phyloP scores from a whole-genome alignment of 2,113 vertebrate species.

The Alligator sinensis region DNA sequence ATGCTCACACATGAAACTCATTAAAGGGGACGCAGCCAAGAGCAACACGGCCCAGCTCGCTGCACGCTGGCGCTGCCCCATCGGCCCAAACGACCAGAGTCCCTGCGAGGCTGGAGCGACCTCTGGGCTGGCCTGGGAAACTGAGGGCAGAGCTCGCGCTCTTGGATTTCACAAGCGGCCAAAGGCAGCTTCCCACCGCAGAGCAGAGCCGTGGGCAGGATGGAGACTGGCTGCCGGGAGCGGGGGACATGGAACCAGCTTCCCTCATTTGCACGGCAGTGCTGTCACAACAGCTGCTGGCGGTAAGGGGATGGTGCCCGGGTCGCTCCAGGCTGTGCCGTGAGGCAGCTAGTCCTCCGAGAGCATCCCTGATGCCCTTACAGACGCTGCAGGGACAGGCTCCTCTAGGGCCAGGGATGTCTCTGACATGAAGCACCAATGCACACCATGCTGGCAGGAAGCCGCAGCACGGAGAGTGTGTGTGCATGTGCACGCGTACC shows the following conservation, averaged over 20 bases:
- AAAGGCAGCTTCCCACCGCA: background rate
- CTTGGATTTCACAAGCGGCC: background rate
- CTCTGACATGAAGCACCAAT: background rate
- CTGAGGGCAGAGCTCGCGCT: background rate
- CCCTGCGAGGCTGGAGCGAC: background rate
- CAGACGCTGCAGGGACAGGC: background rate
- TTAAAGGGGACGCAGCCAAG: background rate
- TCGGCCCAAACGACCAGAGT: background rate
- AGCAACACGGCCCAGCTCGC: background rate
- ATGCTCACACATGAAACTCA: background rate
- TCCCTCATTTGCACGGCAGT: background rate
- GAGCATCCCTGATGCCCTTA: background rate
- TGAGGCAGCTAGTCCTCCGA: background rate
- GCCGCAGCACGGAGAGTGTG: background rate
- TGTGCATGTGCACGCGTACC: too few species aligned
- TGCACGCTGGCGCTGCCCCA: fast-evolving
- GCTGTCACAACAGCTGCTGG: background rate
- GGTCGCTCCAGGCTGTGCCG: background rate
- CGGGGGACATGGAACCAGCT: background rate
- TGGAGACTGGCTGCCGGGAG: background rate
- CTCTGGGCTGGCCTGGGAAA: background rate
- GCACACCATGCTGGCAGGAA: background rate
- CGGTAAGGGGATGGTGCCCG: background rate
- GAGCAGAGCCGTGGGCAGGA: background rate
- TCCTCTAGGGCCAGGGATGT: background rate